Base-by-base conservation (phyloP, 2,888 invertebrate species). In the Mythimna albipuncta region DNA sequence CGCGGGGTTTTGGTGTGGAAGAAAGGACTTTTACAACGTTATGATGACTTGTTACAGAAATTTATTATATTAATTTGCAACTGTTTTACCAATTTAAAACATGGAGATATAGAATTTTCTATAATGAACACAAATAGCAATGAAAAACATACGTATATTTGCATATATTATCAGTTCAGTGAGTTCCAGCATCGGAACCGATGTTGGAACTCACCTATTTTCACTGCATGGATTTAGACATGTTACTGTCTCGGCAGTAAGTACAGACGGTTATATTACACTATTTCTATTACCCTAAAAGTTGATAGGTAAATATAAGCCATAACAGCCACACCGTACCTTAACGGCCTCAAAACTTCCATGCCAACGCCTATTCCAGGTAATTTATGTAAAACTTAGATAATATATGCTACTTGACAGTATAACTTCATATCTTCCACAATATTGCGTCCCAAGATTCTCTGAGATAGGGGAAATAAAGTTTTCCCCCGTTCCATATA, bases 401-500 rank as follows among this genome's bases (percentile, higher is more conserved):
- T 81, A 78, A 81, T 82, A 77, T 77, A 82, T 67, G 77, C 64
- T 70, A 75, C 74, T 82, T 81, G 84, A 83, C 80, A 76, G 81
- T 75, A 75, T 84, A 82, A 85, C 72, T 84, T 87, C 74, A 83
- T 86, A 86, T 85, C 86, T 81, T 75, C 73, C 69, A 64, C 78
- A 75, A 84, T 84, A 84, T 85, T 85, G 83, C 82, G 77, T 66
- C 62, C 50, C 79, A 69, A 82, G 85, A 87, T 86, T 75, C 61
- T n/a, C 66, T 62, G 57, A 82, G 87, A 86, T 85, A 83, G 83
- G 86, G 86, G 85, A 87, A 83, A 85, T 85, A 86, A 88, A 88
- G 81, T 87, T 89, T 73, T 75, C 75, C 77, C 83, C 72, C 77
- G 83, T 82, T 82, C 83, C 74, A 78, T 87, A 83, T 87, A 88